Conservation (phyloP, 2,113 vertebrate species). For the Elgaria multicarinata region DNA sequence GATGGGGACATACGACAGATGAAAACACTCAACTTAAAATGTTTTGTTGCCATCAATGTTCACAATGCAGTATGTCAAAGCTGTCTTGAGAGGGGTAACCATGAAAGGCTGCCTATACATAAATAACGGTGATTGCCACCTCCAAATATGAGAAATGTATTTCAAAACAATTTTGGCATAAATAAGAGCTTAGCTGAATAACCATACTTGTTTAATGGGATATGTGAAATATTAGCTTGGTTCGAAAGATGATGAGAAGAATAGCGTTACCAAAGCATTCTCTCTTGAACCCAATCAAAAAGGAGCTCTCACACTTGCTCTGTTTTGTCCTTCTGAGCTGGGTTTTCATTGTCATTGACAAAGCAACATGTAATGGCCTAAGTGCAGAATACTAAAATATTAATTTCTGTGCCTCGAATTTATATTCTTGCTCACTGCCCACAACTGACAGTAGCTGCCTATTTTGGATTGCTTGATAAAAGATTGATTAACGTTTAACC, state of each 20-base stretch:
- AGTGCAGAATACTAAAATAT: slow-evolving; percentile 75
- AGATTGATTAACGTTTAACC: slow-evolving; percentile 74
- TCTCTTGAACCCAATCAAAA: background rate
- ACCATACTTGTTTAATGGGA: background rate
- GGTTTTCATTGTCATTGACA: slow-evolving; percentile 32
- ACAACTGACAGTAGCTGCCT: slow-evolving; percentile 60
- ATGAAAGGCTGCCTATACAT: background rate
- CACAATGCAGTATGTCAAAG: background rate
- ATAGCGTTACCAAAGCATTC: slow-evolving; percentile 1
- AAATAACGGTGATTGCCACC: background rate
- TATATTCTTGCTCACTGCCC: slow-evolving; percentile 47
- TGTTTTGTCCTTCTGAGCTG: slow-evolving; percentile 3
- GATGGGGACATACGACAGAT: background rate
- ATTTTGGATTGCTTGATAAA: slow-evolving; percentile 75
- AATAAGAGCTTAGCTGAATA: background rate
- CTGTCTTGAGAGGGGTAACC: background rate
- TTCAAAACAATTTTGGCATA: background rate
- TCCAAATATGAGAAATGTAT: background rate
- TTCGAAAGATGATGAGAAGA: slow-evolving; percentile 21
- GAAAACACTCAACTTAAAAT: background rate
- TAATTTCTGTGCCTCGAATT: slow-evolving; percentile 66
- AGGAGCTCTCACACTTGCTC: background rate
- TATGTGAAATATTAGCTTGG: background rate
- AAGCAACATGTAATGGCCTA: slow-evolving; percentile 15
- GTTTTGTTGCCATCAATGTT: background rate